Base-by-base conservation (phyloP, 2,113 vertebrate species). In the Pseudopipra pipra region DNA sequence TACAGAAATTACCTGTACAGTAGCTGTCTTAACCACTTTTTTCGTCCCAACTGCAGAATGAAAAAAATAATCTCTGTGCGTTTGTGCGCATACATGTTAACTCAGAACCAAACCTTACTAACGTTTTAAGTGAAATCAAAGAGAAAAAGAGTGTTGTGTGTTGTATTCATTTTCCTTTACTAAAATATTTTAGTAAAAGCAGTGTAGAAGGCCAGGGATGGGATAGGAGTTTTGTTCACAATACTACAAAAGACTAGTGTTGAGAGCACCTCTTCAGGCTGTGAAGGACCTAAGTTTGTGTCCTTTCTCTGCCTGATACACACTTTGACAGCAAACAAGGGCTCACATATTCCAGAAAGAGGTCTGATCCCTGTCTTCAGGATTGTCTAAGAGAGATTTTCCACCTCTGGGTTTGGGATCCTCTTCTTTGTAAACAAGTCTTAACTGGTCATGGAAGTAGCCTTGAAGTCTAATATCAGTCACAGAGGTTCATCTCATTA, bases 11-110 rank as follows among this genome's bases (percentile, higher is more conserved):
- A 39, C n/a, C 25, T 84, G 23, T 46, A 81, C 11, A 43, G 55
- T 24, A 37, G 11, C 6, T 51, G 7, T n/a, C 44, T 37, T 46
- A 51, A 65, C 4, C 4, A 55, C 44, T 80, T 63, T 5, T 67
- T 56, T 85, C 23, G 43, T 59, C 13, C 8, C 30, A 81, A 6
- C 6, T 21, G 23, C 15, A 68, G 27, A 71, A 55, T 25, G 5
- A 65, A 46, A 89, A 76, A 37, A 70, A 14, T 27, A 41, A 46
- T 31, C 2, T 62, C 7, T 35, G 10, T 56, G 9, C 35, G 11
- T 37, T 30, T 72, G 10, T 2, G 2, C 1, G 0, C 16, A 25
- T n/a, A 18, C 2, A 10, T 3, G 0, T 27, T 61, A 85, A 37
- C 28, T 81, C 70, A 75, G 35, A 71, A 41, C 8, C 21, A 92